phyloP scores from a whole-genome alignment of 2,797 vertebrate species.

The Poecile montanus region DNA sequence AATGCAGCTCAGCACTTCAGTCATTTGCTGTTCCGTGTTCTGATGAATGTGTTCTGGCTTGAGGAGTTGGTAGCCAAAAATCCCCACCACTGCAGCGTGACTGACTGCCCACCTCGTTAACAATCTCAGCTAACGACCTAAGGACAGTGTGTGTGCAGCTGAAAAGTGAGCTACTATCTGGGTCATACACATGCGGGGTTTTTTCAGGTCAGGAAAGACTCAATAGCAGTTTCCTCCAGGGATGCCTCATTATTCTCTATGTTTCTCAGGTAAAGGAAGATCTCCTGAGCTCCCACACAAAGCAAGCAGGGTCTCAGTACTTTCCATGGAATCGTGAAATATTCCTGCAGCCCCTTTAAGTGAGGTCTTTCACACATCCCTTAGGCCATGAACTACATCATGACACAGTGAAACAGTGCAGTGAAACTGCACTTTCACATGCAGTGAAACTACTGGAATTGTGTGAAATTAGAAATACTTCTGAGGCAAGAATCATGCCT shows the following conservation, averaged over 20 bases:
- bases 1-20: conserved; percentile 14
- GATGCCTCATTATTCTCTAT: background rate
- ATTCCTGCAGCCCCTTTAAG: background rate
- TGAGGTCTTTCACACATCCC: rapidly evolving
- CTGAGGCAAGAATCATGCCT: background rate
- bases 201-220: background rate
- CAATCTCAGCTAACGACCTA: background rate
- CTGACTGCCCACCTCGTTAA: background rate
- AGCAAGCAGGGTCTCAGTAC: background rate
- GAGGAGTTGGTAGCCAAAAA: background rate
- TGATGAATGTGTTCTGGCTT: background rate
- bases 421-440: background rate
- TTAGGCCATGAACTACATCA: background rate
- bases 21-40: background rate
- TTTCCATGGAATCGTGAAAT: background rate
- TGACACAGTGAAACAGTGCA: background rate
- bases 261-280: background rate
- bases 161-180: background rate
- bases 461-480: background rate
- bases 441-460: background rate
- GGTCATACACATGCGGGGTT: background rate
- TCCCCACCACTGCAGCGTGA: rapidly evolving
- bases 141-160: background rate
- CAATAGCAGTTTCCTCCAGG: background rate
- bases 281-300: background rate